These are phyloP conservation scores for Plebejus anna DNA, from an alignment of 2,888 invertebrate species.

Conservation along the genomic window DNA sequence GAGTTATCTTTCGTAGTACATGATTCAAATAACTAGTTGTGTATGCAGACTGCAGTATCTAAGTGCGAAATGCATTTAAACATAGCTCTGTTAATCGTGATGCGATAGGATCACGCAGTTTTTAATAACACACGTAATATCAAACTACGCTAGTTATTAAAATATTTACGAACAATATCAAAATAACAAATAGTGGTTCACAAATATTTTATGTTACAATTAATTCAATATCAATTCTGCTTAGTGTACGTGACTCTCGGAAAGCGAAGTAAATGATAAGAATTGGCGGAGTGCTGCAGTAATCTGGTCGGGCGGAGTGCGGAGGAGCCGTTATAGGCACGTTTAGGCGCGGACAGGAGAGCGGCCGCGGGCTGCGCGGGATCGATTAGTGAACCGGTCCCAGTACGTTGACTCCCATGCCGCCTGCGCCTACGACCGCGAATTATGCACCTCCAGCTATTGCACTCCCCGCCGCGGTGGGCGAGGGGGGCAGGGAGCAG, in stretches of 20 bases:
- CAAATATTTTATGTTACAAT: neutral
- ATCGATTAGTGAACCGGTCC: slow-evolving; percentile 78
- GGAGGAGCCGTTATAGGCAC: slow-evolving; percentile 69
- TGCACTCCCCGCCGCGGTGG: slow-evolving; percentile 39
- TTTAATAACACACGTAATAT: no score
- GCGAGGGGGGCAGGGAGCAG: neutral
- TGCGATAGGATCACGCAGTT: neutral
- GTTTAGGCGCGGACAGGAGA: slow-evolving; percentile 72
- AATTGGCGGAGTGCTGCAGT: slow-evolving; percentile 19
- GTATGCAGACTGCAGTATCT: no score
- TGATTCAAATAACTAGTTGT: neutral
- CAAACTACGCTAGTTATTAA: no score
- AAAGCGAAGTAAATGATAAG: slow-evolving; percentile 4
- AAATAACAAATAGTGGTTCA: neutral
- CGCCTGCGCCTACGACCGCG: slow-evolving; percentile 58
- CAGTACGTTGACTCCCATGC: slow-evolving; percentile 73
- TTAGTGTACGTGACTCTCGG: neutral
- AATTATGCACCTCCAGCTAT: slow-evolving; percentile 59
- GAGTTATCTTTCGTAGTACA: neutral
- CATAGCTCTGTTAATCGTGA: neutral
- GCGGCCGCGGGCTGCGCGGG: slow-evolving; percentile 57
- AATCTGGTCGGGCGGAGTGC: slow-evolving; percentile 41
- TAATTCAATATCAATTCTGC: neutral
- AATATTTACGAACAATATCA: neutral
- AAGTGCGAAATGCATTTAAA: neutral